Conservation (phyloP, 2,113 vertebrate species). For the Tursiops truncatus region DNA sequence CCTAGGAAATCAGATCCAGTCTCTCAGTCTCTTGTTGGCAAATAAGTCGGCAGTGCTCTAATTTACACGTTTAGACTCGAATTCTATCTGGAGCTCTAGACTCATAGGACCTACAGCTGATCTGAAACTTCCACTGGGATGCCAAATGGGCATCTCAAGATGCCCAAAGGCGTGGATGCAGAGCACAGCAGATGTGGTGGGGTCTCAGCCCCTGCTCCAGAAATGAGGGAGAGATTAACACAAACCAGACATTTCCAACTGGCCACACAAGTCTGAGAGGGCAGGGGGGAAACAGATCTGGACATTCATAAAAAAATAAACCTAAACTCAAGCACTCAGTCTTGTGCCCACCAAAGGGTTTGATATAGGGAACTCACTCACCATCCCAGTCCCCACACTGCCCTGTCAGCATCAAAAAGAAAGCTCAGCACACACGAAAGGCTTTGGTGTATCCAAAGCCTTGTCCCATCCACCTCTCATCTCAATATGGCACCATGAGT, state of each 20-base stretch:
- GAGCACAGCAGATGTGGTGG: conserved; percentile 72
- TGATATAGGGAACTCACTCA: conserved; percentile 54
- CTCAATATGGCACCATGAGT: not conserved
- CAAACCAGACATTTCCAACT: not conserved
- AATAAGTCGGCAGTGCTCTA: not conserved
- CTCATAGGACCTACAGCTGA: not conserved
- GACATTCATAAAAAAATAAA: conserved; percentile 67
- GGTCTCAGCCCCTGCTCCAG: conserved; percentile 72
- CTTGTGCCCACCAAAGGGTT: conserved; percentile 25
- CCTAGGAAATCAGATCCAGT: not conserved
- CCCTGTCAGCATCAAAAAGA: conserved; percentile 41
- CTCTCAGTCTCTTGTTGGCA: not conserved
- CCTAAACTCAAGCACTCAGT: conserved; percentile 61
- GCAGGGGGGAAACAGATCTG: conserved; percentile 37
- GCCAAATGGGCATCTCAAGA: not conserved
- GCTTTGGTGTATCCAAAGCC: not conserved
- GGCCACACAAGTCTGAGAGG: no score
- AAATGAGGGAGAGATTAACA: conserved; percentile 73
- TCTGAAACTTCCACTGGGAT: not conserved
- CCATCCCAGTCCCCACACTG: conserved; percentile 45
- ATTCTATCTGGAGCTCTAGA: not conserved
- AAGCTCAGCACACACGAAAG: conserved; percentile 45
- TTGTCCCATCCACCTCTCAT: not conserved
- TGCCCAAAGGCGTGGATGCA: conserved; percentile 69
- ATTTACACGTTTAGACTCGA: not conserved